Percentiles rank a stretch among this genome's conserved stretches.
Conservation (phyloP, 2,797 vertebrate genomes). For the Oophaga sylvatica region DNA sequence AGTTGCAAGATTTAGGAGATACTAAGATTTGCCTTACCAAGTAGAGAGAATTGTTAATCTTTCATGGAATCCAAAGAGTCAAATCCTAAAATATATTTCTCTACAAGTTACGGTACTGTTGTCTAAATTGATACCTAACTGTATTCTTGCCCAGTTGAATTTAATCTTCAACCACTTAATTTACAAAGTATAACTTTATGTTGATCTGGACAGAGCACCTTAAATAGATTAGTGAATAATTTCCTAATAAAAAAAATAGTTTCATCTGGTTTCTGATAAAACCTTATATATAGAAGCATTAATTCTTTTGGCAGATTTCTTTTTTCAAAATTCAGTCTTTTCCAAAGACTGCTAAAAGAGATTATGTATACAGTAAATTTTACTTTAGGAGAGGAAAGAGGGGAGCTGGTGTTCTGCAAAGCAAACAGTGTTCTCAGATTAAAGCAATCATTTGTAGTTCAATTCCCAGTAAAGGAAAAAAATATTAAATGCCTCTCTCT, state of each 20-base stretch:
- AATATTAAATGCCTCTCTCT: slow-evolving; percentile 23
- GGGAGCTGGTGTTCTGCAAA: slow-evolving; percentile 10
- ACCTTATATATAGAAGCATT: neutral
- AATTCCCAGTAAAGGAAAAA: slow-evolving; percentile 33
- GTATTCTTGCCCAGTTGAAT: neutral
- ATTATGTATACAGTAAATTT: neutral
- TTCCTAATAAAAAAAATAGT: neutral
- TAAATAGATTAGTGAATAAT: neutral
- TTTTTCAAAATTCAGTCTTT: neutral
- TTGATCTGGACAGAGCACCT: neutral
- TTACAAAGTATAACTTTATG: neutral
- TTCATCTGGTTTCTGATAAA: neutral
- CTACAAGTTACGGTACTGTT: neutral
- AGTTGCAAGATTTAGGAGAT: too few relatives aligned
- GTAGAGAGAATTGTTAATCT: too few relatives aligned
- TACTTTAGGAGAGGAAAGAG: neutral
- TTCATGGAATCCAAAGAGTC: too few relatives aligned
- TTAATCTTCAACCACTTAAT: neutral
- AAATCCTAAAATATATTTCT: neutral
- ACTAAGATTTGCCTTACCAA: too few relatives aligned
- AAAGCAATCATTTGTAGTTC: slow-evolving; percentile 25
- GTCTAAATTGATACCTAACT: neutral
- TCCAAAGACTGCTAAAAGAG: neutral
- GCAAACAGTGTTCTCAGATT: slow-evolving; percentile 26
- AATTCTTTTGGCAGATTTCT: neutral